Evolutionary conservation across 1,140 invertebrate species (phyloP).

Genomic region (Zaprionus tsacasi): DNA sequence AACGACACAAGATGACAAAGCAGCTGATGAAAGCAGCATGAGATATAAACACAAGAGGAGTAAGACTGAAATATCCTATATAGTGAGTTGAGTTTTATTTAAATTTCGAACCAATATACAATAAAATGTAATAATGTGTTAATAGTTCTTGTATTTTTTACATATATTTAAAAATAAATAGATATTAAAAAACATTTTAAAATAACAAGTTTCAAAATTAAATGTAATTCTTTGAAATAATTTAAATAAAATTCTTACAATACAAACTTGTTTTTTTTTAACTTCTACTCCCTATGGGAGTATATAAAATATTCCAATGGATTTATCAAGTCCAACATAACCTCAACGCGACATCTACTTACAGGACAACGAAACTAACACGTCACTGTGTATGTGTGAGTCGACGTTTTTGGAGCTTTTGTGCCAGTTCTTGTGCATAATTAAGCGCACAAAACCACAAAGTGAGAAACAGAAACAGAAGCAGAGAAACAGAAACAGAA

Average conservation of each 20-base stretch:
- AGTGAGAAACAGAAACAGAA: conserved; percentile 28
- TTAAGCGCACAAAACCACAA: conserved; percentile 63
- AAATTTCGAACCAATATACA: no score
- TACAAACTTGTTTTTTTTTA: no score
- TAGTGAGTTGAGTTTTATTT: not conserved
- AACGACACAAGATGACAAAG: conserved; percentile 10
- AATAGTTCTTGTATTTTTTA: no score
- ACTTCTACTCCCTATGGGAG: no score
- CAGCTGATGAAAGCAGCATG: conserved; percentile 12
- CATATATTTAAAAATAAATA: no score
- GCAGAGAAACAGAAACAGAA: conserved; percentile 17
- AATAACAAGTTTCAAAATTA: no score
- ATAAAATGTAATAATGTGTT: no score
- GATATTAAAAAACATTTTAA: no score
- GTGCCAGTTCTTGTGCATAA: conserved; percentile 58
- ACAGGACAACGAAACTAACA: conserved; percentile 1
- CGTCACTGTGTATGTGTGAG: conserved; percentile 21
- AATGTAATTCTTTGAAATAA: no score
- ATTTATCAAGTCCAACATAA: conserved; percentile 3
- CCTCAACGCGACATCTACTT: not conserved
- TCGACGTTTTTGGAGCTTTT: conserved; percentile 30
- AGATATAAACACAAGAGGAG: not conserved
- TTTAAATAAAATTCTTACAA: no score
- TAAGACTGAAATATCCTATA: not conserved
- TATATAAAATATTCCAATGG: not conserved